A percentile compares a stretch with the other conserved stretches of the same genome.
These are phyloP conservation scores for Falcunculus frontatus DNA, from an alignment of 2,113 vertebrate genomes.

Conservation along the genomic window DNA sequence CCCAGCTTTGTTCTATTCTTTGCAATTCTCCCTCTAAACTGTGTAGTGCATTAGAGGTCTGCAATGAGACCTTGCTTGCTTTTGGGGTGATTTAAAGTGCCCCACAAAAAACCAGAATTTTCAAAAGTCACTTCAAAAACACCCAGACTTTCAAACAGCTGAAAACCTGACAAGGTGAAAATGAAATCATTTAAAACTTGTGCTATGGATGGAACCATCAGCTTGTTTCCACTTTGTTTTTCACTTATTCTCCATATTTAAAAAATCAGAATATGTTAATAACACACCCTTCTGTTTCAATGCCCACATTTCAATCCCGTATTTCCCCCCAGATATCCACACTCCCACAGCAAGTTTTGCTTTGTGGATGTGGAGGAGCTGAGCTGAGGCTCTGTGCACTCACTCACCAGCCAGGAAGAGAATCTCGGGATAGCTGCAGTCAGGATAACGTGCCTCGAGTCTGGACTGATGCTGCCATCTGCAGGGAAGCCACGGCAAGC, in stretches of 20 bases:
- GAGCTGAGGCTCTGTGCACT: neutral
- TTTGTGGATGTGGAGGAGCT: neutral
- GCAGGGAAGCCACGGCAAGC: constrained; percentile 57
- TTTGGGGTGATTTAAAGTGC: neutral
- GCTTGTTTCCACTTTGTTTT: neutral
- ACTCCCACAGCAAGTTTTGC: neutral
- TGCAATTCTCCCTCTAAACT: neutral
- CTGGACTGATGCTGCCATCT: constrained; percentile 87
- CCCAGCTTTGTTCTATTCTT: neutral
- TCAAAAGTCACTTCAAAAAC: neutral
- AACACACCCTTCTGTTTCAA: rapidly evolving
- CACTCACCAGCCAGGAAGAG: constrained; percentile 88
- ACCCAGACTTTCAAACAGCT: neutral
- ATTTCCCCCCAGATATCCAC: neutral
- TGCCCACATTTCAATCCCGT: neutral
- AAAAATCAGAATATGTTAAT: neutral
- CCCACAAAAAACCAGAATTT: neutral
- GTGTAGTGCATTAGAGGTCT: rapidly evolving
- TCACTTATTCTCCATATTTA: neutral
- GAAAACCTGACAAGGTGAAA: neutral
- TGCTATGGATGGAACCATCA: neutral
- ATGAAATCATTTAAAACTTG: neutral
- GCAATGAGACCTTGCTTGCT: neutral
- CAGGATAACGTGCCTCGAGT: constrained; percentile 84
- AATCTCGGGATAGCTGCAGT: constrained; percentile 85